Evolutionary conservation across 2,888 invertebrate species (phyloP).

Genomic region (Drosophila recens): DNA sequence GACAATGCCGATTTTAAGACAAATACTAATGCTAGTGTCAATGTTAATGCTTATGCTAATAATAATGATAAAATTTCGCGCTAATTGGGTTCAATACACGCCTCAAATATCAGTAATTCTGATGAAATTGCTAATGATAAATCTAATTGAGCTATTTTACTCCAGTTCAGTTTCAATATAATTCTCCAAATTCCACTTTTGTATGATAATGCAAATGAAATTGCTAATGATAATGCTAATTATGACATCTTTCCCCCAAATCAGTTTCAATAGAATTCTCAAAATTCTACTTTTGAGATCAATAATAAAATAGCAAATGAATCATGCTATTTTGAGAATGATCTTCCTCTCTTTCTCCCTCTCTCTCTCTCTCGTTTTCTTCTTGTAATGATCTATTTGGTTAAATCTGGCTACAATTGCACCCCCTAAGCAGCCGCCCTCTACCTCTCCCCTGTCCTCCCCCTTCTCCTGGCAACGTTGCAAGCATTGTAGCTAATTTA

Average conservation of each 20-base stretch:
- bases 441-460: neutral
- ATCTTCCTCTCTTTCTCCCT: neutral
- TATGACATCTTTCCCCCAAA: neutral
- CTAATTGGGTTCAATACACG: no score
- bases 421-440: neutral
- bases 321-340: constrained; percentile 1
- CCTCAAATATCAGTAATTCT: no score
- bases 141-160: no score
- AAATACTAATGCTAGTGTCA: neutral
- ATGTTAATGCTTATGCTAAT: neutral
- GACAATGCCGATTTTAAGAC: neutral
- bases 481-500: constrained; percentile 63
- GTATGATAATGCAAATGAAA: neutral
- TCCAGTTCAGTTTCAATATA: no score
- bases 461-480: neutral
- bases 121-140: neutral
- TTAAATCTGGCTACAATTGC: constrained; percentile 25
- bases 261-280: neutral
- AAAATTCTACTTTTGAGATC: constrained; percentile 5
- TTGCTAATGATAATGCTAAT: constrained; percentile 5
- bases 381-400: constrained; percentile 1
- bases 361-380: neutral
- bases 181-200: no score
- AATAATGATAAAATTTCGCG: neutral
- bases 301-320: constrained; percentile 11